Base-by-base conservation (phyloP, 2,113 vertebrate species). In the Rhynchomys soricoides region DNA sequence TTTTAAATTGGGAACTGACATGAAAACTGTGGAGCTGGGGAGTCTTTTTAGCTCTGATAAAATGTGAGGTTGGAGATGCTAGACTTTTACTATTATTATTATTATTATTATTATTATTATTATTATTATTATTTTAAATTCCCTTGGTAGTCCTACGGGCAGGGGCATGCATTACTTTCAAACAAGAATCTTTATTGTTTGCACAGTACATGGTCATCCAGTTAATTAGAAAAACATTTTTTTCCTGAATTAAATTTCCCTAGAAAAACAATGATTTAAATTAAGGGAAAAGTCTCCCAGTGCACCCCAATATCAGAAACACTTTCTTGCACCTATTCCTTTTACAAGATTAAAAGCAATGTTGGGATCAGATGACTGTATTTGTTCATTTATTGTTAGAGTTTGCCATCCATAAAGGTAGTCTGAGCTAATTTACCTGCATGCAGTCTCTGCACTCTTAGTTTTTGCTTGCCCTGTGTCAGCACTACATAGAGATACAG, bases 181-280 rank as follows among this genome's bases (percentile, higher is more conserved):
- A 98, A 97, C 71, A 96, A 92, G 94, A 98, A 97, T 98, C 98
- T 98, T 98, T 98, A 98, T 98, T 97, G 98, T 98, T 95, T 98
- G 97, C 97, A 96, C 97, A 98, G 97, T 91, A 93, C 79, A 97
- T 34, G 96, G 91, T 68, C 97, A 98, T 98, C 94, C 86, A 96
- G 97, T 96, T 98, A 98, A 97, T 98, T 98, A 97, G 97, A 97
- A 98, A 98, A 98, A 97, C 94, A 98, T 98, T 97, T 97, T n/a
- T 95, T 66, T 40, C 92, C 91, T 89, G 97, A 98, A 97, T 98
- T 98, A 98, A 96, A 96, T 97, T 98, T 98, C 95, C 95, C 93
- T 97, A 96, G 95, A 95, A 97, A 98, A 98, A 97, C 96, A 97
- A 93, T 97, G 97, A 96, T 97, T 98, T 97, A 97, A 98, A 98